These are phyloP conservation scores for Orchesella cincta DNA, from an alignment of 1,140 invertebrate genomes.

Conservation along the genomic window DNA sequence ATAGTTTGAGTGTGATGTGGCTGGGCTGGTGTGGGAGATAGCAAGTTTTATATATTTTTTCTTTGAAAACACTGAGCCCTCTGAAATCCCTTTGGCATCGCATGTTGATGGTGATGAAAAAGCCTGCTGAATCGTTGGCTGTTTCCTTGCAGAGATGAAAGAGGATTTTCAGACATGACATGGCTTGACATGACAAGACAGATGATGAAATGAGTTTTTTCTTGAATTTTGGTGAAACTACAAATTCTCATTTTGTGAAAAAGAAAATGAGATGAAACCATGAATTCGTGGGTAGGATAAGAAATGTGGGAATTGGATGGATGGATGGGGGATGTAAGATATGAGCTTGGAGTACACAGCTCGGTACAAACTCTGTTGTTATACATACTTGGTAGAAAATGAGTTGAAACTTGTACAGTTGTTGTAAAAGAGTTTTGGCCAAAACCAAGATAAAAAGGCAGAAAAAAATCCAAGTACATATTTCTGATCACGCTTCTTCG, in stretches of 20 bases:
- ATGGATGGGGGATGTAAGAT: too few species aligned
- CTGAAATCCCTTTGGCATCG: constrained; percentile 29
- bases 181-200: constrained; percentile 27
- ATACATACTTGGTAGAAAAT: too few species aligned
- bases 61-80: constrained; percentile 25
- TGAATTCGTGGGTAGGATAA: too few species aligned
- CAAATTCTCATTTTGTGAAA: constrained; percentile 29
- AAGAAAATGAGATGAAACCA: constrained; percentile 21
- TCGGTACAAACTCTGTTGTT: too few species aligned
- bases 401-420: too few species aligned
- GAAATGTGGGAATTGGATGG: too few species aligned
- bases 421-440: too few species aligned
- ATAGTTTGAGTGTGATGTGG: constrained; percentile 9
- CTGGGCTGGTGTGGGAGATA: constrained; percentile 20
- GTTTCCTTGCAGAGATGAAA: constrained; percentile 12
- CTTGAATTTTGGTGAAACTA: constrained; percentile 29
- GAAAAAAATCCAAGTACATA: too few species aligned
- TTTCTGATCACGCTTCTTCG: too few species aligned
- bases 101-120: constrained; percentile 30
- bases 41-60: neutral
- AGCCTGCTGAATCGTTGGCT: constrained; percentile 20
- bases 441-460: too few species aligned
- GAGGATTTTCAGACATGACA: neutral
- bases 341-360: too few species aligned
- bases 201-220: constrained; percentile 30